phyloP scores from a whole-genome alignment of 2,797 vertebrate genomes.

The Lithobates pipiens region DNA sequence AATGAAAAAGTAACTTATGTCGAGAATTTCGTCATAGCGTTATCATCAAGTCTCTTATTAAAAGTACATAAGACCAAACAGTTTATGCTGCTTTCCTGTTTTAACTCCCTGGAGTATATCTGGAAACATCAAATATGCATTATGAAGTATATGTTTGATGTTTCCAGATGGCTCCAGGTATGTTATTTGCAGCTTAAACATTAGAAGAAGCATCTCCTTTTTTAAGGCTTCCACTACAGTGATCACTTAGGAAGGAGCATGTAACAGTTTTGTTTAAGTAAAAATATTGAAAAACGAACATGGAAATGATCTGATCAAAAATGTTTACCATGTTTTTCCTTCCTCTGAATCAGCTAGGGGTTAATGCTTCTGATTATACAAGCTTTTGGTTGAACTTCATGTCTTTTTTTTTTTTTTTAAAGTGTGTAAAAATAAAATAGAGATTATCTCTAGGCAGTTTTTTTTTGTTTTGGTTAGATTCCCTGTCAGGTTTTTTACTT shows the following conservation, averaged over 20 bases:
- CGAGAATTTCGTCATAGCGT: too few species aligned
- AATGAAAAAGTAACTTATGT: too few species aligned
- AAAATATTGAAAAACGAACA: background rate
- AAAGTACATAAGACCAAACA: background rate
- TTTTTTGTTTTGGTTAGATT: too few species aligned
- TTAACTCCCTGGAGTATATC: background rate
- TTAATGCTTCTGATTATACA: too few species aligned
- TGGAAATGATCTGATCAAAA: background rate
- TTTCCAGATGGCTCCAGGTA: background rate
- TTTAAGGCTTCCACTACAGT: background rate
- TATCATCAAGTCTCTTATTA: background rate
- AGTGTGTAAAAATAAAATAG: too few species aligned
- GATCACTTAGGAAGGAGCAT: background rate
- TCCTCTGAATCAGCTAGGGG: too few species aligned
- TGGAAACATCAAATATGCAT: background rate
- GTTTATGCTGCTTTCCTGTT: background rate
- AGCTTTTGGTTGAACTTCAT: too few species aligned
- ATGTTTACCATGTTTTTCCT: background rate
- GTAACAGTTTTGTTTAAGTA: background rate
- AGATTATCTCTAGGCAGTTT: too few species aligned
- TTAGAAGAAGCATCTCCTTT: background rate
- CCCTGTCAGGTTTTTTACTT: too few species aligned
- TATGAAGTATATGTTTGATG: background rate
- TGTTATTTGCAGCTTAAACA: background rate
- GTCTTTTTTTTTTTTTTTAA: too few species aligned